Evolutionary conservation across 2,797 vertebrate genomes (phyloP), one percentile per base, ranked within the genome.

Genomic region (Molothrus ater): DNA sequence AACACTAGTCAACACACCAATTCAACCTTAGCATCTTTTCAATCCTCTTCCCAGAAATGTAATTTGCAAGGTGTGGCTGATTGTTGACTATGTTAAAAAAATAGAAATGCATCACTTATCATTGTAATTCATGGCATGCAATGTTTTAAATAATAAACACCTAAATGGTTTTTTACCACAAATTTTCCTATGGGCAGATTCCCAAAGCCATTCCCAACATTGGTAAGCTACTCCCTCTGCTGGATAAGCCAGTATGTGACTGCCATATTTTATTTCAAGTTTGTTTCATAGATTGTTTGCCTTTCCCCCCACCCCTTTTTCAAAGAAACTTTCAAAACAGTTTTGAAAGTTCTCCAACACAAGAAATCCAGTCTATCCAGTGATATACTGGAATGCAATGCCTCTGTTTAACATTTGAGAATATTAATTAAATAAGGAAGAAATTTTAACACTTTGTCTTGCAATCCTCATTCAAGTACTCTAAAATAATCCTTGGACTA

Each of bases 151-250:
- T 13, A 78, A 72, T 50, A 42, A 42, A 42, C 40, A 79, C 14
- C 20, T 43, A 31, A 83, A 68, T 28, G 5, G 6, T 6, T 86
- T 64, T 68, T 68, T 31, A 40, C 51, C 14, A 38, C n/a, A 24
- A 28, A 18, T 78, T 28, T 88, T 72, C 54, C 22, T 7, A 10
- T 0, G 38, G 53, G 57, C 36, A 70, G 13, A 28, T 38, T 28
- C 43, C 72, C 50, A 66, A 59, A 86, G 34, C 25, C 42, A 65
- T 38, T 47, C 53, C 75, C 78, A 91, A 36, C 1, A 5, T 0
- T 45, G 70, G 60, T 86, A 76, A 38, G 26, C 78, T 92, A 10
- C 63, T 88, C 97, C 97, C 97, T 97, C 97, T 98, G 95, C 94
- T 97, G 98, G 97, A 36, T 89, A 56, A 92, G 1, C 9, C 59